Conservation (phyloP, 1,140 invertebrate genomes). For the Bombyx mori region ASM3026992v2 NC_085110.1:1101501-1102000, state of each 20-base stretch:
- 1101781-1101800: too few species aligned
- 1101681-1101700: slow-evolving; percentile 30
- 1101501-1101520: too few species aligned
- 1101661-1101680: slow-evolving; percentile 24
- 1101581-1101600: not conserved
- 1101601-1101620: slow-evolving; percentile 3
- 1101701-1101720: slow-evolving; percentile 52
- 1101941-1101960: too few species aligned
- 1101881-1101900: too few species aligned
- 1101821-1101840: too few species aligned
- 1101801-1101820: too few species aligned
- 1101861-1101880: too few species aligned
- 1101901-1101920: too few species aligned
- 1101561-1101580: not conserved
- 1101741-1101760: not conserved
- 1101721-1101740: slow-evolving; percentile 35
- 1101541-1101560: not conserved
- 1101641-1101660: slow-evolving; percentile 24
- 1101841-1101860: not conserved
- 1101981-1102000: too few species aligned
- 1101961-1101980: too few species aligned
- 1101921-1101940: too few species aligned
- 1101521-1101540: too few species aligned
- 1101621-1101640: slow-evolving; percentile 13
- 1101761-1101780: not conserved